phyloP scores from a whole-genome alignment of 2,888 invertebrate genomes.

The Eucriotettix oculatus region DNA sequence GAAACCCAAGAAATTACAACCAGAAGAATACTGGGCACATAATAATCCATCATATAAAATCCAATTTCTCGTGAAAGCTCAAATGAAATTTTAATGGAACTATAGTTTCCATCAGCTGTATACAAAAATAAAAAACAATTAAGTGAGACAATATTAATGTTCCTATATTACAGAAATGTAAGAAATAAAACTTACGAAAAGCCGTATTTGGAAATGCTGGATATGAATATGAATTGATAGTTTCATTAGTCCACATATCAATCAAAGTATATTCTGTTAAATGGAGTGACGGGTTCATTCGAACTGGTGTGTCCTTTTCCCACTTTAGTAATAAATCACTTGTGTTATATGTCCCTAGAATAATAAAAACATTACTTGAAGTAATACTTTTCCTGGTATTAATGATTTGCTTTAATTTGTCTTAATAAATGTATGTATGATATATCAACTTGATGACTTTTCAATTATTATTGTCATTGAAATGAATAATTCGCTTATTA shows the following conservation, averaged over 20 bases:
- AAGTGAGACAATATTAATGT: not conserved
- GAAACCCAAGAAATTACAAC: constrained; percentile 80
- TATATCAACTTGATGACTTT: too few relatives aligned
- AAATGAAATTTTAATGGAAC: constrained; percentile 61
- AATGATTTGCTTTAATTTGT: not conserved
- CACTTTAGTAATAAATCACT: constrained; percentile 56
- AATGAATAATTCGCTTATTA: too few relatives aligned
- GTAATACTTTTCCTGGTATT: not conserved
- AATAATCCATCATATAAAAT: constrained; percentile 77
- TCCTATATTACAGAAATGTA: too few relatives aligned
- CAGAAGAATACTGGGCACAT: constrained; percentile 70
- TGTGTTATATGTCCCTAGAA: constrained; percentile 66
- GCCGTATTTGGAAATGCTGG: not conserved
- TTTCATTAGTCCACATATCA: constrained; percentile 46
- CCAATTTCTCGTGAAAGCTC: constrained; percentile 66
- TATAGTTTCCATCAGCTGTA: constrained; percentile 59
- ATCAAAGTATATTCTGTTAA: constrained; percentile 64
- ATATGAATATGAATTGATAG: not conserved
- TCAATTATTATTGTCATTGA: too few relatives aligned
- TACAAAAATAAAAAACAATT: not conserved
- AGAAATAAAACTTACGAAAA: not conserved
- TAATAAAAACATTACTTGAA: not conserved
- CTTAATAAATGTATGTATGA: not conserved
- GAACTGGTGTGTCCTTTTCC: constrained; percentile 53
- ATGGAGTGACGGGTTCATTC: constrained; percentile 57